Conservation (phyloP, 2,797 vertebrate genomes). For the Gymnoscopelus microlampas region DNA sequence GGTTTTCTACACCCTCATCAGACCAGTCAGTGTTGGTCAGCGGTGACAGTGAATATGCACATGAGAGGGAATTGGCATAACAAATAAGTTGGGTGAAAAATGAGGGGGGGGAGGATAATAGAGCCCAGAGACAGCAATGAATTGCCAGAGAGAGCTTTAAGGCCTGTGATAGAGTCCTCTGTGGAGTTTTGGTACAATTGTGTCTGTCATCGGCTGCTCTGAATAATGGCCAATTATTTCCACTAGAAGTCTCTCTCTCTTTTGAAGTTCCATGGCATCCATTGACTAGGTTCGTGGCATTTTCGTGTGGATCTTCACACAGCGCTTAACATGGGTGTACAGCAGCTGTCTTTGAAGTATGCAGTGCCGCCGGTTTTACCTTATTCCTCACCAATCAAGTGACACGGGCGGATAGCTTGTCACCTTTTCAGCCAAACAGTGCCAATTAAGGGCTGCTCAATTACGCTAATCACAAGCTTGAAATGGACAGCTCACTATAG, state of each 20-base stretch:
- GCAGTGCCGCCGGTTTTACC: conserved; percentile 5
- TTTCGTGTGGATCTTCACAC: conserved; percentile 8
- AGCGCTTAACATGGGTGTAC: neutral
- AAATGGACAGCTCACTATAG: neutral
- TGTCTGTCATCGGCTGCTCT: conserved; percentile 34
- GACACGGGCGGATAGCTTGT: neutral
- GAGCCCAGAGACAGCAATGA: too few relatives aligned
- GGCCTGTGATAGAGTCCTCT: neutral
- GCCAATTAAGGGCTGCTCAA: neutral
- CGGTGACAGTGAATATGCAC: too few relatives aligned
- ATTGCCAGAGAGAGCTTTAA: too few relatives aligned
- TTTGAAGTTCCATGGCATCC: conserved; percentile 37
- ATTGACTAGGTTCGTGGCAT: conserved; percentile 11
- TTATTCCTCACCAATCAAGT: neutral
- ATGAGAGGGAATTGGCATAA: too few relatives aligned
- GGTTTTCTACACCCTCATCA: too few relatives aligned
- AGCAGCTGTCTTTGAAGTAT: conserved; percentile 1
- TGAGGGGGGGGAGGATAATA: too few relatives aligned
- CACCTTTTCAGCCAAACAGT: neutral
- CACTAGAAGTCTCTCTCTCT: conserved; percentile 18
- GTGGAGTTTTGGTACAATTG: conserved; percentile 34
- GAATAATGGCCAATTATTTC: conserved; percentile 53
- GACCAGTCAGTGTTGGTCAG: too few relatives aligned
- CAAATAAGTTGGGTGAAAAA: too few relatives aligned
- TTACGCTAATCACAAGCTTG: conserved; percentile 12